Base-by-base conservation (phyloP, 2,113 vertebrate species). In the Blennius ocellaris region DNA sequence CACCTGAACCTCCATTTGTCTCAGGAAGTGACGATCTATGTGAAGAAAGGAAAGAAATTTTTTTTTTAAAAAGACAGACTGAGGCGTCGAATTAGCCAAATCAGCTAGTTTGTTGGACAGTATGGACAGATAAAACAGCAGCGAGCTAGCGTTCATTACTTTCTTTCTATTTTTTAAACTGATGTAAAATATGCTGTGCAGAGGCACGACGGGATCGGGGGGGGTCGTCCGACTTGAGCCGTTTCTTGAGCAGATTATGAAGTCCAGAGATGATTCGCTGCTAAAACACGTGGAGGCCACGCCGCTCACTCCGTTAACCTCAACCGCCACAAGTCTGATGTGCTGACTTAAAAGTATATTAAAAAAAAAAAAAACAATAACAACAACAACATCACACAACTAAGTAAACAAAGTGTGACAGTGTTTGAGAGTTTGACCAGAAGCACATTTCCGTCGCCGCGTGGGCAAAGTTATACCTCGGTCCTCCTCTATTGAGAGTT, bases 21-120 rank as follows among this genome's bases (percentile, higher is more conserved):
- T 92, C 91, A 92, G 91, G 91, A 92, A 90, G 87, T 43, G 86
- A 84, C 60, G 81, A 81, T 83, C 58, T 76, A 69, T 62, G 72
- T 70, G 73, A 41, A 72, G 21, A 30, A 30, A 30, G 21, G 21
- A 30, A 30, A 30, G 4, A 30, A 30, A 30, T n/a, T n/a, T n/a
- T n/a, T n/a, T n/a, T n/a, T n/a, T n/a, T 30, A 30, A 30, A 30
- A 30, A 30, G 2, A 59, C 49, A 75, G 58, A 50, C 57, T 65
- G 61, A 78, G 53, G 77, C 66, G 68, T 81, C 38, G 21, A 69
- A 73, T 76, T 76, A 71, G 70, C 70, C 66, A 82, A 80, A 66
- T 58, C 38, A 57, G 62, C 74, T 82, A 8, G n/a, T 76, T 69
- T 61, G 73, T 64, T 78, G 63, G 66, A 61, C n/a, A n/a, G 74